Percentiles rank a stretch among this genome's conserved stretches.
Conservation (phyloP, 1,140 invertebrate genomes). For the Bombus fervidus region DNA sequence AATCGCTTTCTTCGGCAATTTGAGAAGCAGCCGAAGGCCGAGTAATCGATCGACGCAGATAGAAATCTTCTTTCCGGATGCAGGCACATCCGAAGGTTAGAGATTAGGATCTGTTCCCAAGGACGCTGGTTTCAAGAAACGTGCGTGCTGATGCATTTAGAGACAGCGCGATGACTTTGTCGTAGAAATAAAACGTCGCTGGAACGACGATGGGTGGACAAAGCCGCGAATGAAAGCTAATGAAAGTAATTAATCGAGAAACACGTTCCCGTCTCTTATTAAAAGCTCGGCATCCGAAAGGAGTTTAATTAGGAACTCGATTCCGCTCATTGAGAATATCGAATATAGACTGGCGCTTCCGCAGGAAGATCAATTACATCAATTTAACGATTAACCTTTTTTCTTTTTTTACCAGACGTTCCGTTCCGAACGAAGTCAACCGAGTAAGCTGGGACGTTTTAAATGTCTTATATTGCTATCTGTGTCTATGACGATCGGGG, state of each 20-base stretch:
- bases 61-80: constrained; percentile 62
- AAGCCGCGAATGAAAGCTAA: constrained; percentile 54
- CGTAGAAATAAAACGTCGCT: background rate
- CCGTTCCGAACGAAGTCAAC: background rate
- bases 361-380: constrained; percentile 63
- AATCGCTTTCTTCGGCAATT: constrained; percentile 53
- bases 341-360: constrained; percentile 50
- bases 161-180: background rate
- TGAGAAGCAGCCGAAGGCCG: constrained; percentile 52
- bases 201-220: background rate
- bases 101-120: constrained; percentile 61
- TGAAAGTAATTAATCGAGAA: constrained; percentile 60
- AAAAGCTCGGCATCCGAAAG: constrained; percentile 38
- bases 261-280: constrained; percentile 40
- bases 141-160: background rate
- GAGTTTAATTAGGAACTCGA: constrained; percentile 56
- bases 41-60: constrained; percentile 47
- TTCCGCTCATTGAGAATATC: constrained; percentile 58
- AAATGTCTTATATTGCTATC: accelerated
- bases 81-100: constrained; percentile 50
- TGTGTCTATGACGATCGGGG: background rate
- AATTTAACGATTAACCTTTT: constrained; percentile 56
- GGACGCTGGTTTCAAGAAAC: constrained; percentile 25
- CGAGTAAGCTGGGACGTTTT: background rate
- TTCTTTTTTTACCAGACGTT: constrained; percentile 9